phyloP scores from a whole-genome alignment of 2,113 vertebrate species.

The Istiophorus platypterus region DNA sequence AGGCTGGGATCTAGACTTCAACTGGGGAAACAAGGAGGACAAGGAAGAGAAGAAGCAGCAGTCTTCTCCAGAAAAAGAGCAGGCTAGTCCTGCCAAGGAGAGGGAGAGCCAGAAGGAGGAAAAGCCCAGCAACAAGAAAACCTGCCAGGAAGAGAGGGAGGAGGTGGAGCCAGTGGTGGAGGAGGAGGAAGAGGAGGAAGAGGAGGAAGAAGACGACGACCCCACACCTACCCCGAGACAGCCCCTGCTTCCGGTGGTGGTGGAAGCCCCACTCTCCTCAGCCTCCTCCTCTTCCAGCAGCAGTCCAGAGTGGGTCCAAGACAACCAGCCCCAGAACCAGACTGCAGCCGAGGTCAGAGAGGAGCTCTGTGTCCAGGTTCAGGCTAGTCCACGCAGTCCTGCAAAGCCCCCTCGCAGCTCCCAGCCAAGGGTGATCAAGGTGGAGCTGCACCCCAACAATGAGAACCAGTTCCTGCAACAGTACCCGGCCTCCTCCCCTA shows the following conservation, averaged over 20 bases:
- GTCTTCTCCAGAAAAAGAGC: conserved; percentile 75
- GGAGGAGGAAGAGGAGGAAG: conserved; percentile 50
- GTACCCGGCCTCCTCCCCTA: conserved; percentile 77
- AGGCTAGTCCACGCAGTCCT: conserved; percentile 69
- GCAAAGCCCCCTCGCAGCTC: conserved; percentile 74
- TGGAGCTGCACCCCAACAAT: conserved; percentile 80
- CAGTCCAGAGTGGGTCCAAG: conserved; percentile 72
- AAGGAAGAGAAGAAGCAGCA: conserved; percentile 72
- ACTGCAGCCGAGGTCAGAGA: conserved; percentile 67
- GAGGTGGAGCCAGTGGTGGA: conserved; percentile 56
- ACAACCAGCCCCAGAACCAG: conserved; percentile 71
- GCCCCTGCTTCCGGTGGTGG: conserved; percentile 76
- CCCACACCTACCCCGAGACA: conserved; percentile 65
- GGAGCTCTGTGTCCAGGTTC: conserved; percentile 66
- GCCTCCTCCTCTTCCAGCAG: conserved; percentile 72
- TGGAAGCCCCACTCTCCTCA: conserved; percentile 80
- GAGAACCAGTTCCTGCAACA: conserved; percentile 81
- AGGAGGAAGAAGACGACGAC: conserved; percentile 63
- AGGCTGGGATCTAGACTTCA: conserved; percentile 87
- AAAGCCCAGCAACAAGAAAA: conserved; percentile 82
- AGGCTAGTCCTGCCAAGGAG: conserved; percentile 72
- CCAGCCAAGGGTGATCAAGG: conserved; percentile 75
- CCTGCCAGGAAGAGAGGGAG: conserved; percentile 64
- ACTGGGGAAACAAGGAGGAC: conserved; percentile 76
- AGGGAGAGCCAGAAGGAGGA: conserved; percentile 80